Base-by-base conservation (phyloP, 2,113 vertebrate species). In the Hippocampus mohnikei region DNA sequence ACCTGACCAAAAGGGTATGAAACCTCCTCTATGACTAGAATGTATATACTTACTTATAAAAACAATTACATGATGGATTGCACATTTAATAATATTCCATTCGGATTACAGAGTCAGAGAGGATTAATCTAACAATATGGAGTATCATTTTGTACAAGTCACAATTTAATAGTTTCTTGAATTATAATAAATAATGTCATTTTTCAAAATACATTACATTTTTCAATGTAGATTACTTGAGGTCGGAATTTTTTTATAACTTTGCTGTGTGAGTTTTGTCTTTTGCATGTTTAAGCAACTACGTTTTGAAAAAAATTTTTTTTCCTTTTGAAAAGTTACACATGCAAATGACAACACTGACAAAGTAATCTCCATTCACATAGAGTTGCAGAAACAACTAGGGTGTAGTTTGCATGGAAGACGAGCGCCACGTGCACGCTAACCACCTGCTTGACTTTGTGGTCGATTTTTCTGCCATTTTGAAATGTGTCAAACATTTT, bases 1-100 rank as follows among this genome's bases (percentile, higher is more conserved):
- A 6, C 72, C 86, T 20, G 90, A 91, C 72, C 92, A 92, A 78
- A 93, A 90, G 92, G 94, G 95, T 95, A 87, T 72, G 2, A 3
- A 68, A 21, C 1, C 21, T 20, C 29, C 25, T 25, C 27, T 2
- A 40, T 18, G 13, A 33, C 15, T 21, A 11, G 2, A 66, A 66
- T n/a, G 42, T 29, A 42, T 46, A 37, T 11, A 20, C 2, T 20
- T 37, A 63, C 33, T 63, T 16, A 8, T 3, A 40, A 63, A 40
- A 40, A 21, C 18, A 40, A 4, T 3, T 37, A 12, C 25, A 13
- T 15, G 12, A 37, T 61, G 25, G 59, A 29, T 63, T 63, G 15
- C 5, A 10, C 18, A 42, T 42, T 64, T 13, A 64, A 65, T 42
- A 44, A 44, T 16, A 10, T 23, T 23, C 20, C 44, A 4, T 65